Evolutionary conservation across 2,888 invertebrate genomes (phyloP).

Genomic region (Iphiclides podalirius): DNA sequence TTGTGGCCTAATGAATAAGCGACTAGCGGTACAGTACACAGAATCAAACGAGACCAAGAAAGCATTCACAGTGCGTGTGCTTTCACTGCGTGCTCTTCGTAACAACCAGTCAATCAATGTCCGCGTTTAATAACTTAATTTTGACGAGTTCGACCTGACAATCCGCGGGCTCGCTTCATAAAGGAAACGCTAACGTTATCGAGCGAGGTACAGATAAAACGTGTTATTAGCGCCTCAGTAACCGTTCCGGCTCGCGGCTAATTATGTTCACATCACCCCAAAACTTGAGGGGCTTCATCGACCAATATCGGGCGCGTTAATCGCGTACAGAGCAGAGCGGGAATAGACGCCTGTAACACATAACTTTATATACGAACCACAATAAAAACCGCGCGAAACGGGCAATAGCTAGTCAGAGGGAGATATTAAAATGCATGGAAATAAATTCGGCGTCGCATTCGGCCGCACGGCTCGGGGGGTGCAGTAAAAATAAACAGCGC

Average conservation of each 20-base stretch:
- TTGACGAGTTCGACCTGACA: slow-evolving; percentile 53
- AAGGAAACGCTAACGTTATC: slow-evolving; percentile 58
- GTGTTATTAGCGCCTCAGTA: slow-evolving; percentile 53
- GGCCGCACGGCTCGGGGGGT: slow-evolving; percentile 76
- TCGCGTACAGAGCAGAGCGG: slow-evolving; percentile 58
- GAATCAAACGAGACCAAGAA: not conserved
- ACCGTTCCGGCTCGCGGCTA: slow-evolving; percentile 45
- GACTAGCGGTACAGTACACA: not conserved
- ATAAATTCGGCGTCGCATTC: slow-evolving; percentile 82
- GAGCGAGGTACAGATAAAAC: slow-evolving; percentile 42
- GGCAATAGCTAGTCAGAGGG: slow-evolving; percentile 79
- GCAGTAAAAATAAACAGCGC: slow-evolving; percentile 81
- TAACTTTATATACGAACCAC: slow-evolving; percentile 57
- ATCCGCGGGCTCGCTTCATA: slow-evolving; percentile 40
- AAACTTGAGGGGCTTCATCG: slow-evolving; percentile 63
- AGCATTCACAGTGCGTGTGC: slow-evolving; percentile 44
- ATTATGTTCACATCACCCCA: slow-evolving; percentile 51
- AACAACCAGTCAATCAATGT: slow-evolving; percentile 68
- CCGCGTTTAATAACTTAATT: slow-evolving; percentile 72
- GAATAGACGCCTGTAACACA: slow-evolving; percentile 34
- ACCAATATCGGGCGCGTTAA: slow-evolving; percentile 33
- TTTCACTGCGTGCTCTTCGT: slow-evolving; percentile 65
- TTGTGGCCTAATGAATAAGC: not conserved
- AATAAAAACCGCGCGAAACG: slow-evolving; percentile 77
- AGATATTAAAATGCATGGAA: slow-evolving; percentile 81